Percentiles rank a stretch among this genome's conserved stretches.
Conservation (phyloP, 2,888 invertebrate species). For the Corbicula japonica region DNA sequence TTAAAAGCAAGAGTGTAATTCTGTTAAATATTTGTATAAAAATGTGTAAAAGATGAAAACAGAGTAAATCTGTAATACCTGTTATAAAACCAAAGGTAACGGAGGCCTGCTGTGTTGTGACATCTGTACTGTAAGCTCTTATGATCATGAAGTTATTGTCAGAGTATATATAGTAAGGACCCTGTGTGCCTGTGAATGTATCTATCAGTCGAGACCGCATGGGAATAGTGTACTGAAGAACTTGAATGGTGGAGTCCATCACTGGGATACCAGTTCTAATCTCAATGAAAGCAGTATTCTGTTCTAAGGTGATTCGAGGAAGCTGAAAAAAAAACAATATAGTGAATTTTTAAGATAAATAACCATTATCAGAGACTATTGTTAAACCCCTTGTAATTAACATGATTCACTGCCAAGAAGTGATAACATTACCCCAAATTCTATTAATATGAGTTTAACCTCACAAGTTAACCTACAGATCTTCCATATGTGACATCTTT, state of each 20-base stretch:
- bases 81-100: slow-evolving; percentile 11
- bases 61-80: too few species aligned
- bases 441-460: neutral
- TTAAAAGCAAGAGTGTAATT: too few species aligned
- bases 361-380: too few species aligned
- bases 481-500: neutral
- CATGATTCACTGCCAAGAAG: neutral
- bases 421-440: neutral
- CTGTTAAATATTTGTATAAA: too few species aligned
- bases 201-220: slow-evolving; percentile 7
- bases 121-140: neutral
- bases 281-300: slow-evolving; percentile 12
- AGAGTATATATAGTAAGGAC: slow-evolving; percentile 19
- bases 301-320: slow-evolving; percentile 13
- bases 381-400: neutral
- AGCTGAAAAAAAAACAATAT: slow-evolving; percentile 18
- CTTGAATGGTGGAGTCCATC: neutral
- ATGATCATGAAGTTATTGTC: slow-evolving; percentile 15
- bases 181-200: slow-evolving; percentile 22
- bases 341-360: too few species aligned
- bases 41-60: too few species aligned
- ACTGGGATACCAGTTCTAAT: slow-evolving; percentile 25
- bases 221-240: too few species aligned
- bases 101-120: neutral
- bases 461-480: neutral